Base-by-base conservation (phyloP, 2,113 vertebrate species). In the Peromyscus californicus region DNA sequence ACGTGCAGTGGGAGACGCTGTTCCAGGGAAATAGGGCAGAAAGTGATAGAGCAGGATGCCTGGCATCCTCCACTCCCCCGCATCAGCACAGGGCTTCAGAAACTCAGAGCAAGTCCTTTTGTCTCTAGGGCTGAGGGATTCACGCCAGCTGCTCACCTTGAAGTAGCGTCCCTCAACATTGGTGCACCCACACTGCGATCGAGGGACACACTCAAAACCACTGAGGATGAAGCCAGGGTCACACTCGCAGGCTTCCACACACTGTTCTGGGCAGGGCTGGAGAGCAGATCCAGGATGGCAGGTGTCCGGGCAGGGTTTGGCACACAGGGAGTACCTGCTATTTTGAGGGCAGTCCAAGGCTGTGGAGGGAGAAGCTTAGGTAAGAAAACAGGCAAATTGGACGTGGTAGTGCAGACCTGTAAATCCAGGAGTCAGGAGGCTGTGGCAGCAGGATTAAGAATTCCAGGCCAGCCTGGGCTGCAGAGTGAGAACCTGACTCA, bases 281-380 rank as follows among this genome's bases (percentile, higher is more conserved):
- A 82, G 26, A 39, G 45, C 84, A 69, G 29, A 78, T 0, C 39
- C 33, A 6, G 72, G 33, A 21, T 86, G 75, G 86, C 98, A 98
- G 17, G 98, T 98, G 2, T 96, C 57, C 0, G 98, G 98, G 74
- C 98, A 99, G 0, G 97, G 95, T 33, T 97, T 98, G 95, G 98
- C 97, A 70, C 99, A 99, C 51, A 99, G 93, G 2, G 98, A 98
- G 96, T 99, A 99, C 45, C 97, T 98, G 98, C 99, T 99, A 96
- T 99, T 98, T 29, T 98, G 93, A 0, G 99, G 99, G 87, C 99
- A 99, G 69, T 26, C 10, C 96, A 99, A 96, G 42, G 99, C 99
- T 99, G 97, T 33, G 65, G 95, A 45, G 24, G 17, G 61, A 97
- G 31, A 19, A 74, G 51, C 59, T 75, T 42, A n/a, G 26, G 86